These are phyloP conservation scores for Dasyprocta punctata DNA, from an alignment of 2,113 vertebrate species.

Conservation along the genomic window DNA sequence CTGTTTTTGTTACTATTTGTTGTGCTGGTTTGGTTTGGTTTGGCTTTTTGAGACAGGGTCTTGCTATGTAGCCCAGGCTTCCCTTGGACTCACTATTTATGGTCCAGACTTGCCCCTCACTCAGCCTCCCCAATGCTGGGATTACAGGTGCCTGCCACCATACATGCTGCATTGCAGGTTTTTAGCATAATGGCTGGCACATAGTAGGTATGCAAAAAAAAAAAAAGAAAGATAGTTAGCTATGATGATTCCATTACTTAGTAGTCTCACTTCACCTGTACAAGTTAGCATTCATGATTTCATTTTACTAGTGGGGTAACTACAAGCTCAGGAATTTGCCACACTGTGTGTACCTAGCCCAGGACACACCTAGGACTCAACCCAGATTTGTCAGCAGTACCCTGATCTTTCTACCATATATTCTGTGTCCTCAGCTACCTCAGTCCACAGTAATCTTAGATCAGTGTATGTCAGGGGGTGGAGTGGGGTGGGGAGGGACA, in stretches of 20 bases:
- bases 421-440: not conserved
- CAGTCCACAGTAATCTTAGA: not conserved
- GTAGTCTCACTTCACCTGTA: not conserved
- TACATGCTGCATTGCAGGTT: not conserved
- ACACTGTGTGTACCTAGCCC: not conserved
- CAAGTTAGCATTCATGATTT: not conserved
- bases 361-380: not conserved
- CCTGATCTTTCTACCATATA: not conserved
- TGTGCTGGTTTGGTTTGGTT: not conserved
- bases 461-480: not conserved
- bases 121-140: not conserved
- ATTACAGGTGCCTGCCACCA: not conserved
- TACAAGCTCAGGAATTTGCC: not conserved
- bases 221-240: not conserved
- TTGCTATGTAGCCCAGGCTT: not conserved
- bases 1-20: not conserved
- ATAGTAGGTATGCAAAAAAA: not conserved
- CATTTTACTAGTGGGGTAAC: not conserved
- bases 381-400: not conserved
- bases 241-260: not conserved
- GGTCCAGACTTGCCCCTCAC: not conserved
- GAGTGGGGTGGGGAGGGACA: not conserved
- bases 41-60: not conserved
- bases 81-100: not conserved
- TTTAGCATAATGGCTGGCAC: not conserved